phyloP scores from a whole-genome alignment of 2,797 vertebrate genomes.

The Protosalanx chinensis region DNA sequence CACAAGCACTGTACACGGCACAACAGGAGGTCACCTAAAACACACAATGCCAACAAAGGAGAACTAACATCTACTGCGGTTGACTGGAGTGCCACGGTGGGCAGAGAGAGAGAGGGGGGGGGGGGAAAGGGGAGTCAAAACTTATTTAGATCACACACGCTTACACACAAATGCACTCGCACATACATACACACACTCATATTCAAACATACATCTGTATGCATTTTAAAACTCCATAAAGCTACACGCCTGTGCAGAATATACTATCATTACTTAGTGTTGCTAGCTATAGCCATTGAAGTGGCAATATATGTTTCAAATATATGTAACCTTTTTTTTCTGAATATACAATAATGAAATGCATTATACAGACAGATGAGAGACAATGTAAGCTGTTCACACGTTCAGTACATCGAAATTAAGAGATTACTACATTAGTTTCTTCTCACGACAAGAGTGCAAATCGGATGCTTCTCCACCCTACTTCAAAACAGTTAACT shows the following conservation, averaged over 20 bases:
- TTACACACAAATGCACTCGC: constrained; percentile 23
- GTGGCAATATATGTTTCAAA: constrained; percentile 90
- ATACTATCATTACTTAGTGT: constrained; percentile 94
- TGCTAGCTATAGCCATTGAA: constrained; percentile 83
- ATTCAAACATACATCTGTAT: constrained; percentile 75
- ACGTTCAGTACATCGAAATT: constrained; percentile 86
- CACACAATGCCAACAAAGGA: constrained; percentile 87
- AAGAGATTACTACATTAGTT: constrained; percentile 91
- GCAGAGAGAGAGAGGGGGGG: constrained; percentile 46
- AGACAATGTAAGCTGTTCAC: constrained; percentile 94
- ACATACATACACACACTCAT: constrained; percentile 49
- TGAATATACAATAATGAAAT: constrained; percentile 95
- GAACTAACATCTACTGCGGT: constrained; percentile 84
- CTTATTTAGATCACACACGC: constrained; percentile 69
- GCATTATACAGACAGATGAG: constrained; percentile 89
- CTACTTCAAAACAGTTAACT: constrained; percentile 77
- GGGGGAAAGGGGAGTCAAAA: constrained; percentile 70
- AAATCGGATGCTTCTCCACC: constrained; percentile 94
- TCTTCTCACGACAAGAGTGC: constrained; percentile 93
- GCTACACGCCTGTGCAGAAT: constrained; percentile 89
- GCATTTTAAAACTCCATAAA: constrained; percentile 84
- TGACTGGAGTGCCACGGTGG: constrained; percentile 79
- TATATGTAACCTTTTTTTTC: constrained; percentile 83
- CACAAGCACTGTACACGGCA: constrained; percentile 97
- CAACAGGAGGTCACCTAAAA: constrained; percentile 87